These are phyloP conservation scores for Speoplatyrhinus poulsoni DNA, from an alignment of 2,113 vertebrate species.

Conservation along the genomic window DNA sequence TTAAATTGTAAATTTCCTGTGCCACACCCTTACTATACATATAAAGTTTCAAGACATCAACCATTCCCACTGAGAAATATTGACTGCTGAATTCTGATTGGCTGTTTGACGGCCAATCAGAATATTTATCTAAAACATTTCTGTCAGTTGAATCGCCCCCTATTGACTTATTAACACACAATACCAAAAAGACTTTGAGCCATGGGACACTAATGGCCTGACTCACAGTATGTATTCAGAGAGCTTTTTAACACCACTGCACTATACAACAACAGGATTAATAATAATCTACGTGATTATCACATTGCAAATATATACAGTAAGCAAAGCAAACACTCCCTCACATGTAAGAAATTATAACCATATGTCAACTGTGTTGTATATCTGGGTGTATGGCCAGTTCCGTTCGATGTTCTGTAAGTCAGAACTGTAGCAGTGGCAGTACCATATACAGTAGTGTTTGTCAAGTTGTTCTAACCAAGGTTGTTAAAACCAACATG, in stretches of 20 bases:
- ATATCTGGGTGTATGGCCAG: conserved; percentile 1
- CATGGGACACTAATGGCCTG: conserved; percentile 6
- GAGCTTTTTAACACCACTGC: conserved; percentile 30
- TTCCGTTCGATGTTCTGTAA: conserved; percentile 57
- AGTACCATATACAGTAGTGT: conserved; percentile 34
- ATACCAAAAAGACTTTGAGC: not conserved
- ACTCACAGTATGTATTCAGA: conserved; percentile 7
- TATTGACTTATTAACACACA: not conserved
- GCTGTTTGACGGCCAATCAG: too few species aligned
- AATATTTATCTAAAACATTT: too few species aligned
- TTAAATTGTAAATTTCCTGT: too few species aligned
- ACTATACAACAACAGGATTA: conserved; percentile 42
- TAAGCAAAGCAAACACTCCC: conserved; percentile 52
- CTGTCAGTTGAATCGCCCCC: too few species aligned
- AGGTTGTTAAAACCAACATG: conserved; percentile 63
- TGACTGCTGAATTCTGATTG: too few species aligned
- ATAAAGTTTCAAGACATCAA: too few species aligned
- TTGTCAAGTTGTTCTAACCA: conserved; percentile 70
- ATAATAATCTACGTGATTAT: conserved; percentile 59
- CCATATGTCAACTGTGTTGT: conserved; percentile 24
- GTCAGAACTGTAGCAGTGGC: conserved; percentile 50
- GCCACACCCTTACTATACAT: too few species aligned
- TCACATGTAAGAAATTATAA: conserved; percentile 42
- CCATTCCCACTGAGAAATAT: too few species aligned
- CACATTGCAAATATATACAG: conserved; percentile 53